Evolutionary conservation across 2,888 invertebrate genomes (phyloP), one percentile per base, ranked within the genome.

Genomic region (Xylocampa areola): DNA sequence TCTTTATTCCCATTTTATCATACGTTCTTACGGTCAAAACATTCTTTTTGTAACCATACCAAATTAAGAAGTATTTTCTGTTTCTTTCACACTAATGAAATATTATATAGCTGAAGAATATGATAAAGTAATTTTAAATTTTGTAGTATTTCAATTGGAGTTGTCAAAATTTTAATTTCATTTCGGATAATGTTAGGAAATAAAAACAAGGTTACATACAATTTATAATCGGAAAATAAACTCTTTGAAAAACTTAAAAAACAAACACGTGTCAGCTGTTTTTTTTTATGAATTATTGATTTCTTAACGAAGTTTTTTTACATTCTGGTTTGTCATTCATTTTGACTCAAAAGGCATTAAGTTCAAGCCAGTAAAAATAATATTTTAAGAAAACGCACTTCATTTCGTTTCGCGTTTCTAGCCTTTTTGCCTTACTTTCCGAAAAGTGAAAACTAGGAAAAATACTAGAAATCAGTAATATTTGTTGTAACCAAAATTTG

Each of bases 381-480:
- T 25, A 13, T 8, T 8, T 23, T 21, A 66, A 66, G 53, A 50
- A 44, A 27, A 57, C 23, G 14, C 52, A 69, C 58, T 66, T 69
- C 52, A 59, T 66, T 76, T 68, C 65, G 50, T 66, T 65, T 67
- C 60, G 45, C 68, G 63, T 67, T 63, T 64, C 55, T 62, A 51
- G 55, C 43, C 55, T 68, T 76, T 71, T 72, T 67, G 67, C 55
- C 16, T 50, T 65, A 71, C 66, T 76, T 75, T 73, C 68, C 35
- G 73, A 76, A 76, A 68, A 73, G 73, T 71, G 73, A 73, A 77
- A 73, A 65, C 55, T 63, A 64, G 41, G 60, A 45, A 65, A 55
- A 41, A 30, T 49, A 45, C 4, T 61, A 17, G 7, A 17, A 62
- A 52, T 57, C 39, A 37, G 25, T 50, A 48, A 25, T 41, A 35